These are phyloP conservation scores for Oxycera nigricornis DNA, from an alignment of 2,888 invertebrate species.

Conservation along the genomic window DNA sequence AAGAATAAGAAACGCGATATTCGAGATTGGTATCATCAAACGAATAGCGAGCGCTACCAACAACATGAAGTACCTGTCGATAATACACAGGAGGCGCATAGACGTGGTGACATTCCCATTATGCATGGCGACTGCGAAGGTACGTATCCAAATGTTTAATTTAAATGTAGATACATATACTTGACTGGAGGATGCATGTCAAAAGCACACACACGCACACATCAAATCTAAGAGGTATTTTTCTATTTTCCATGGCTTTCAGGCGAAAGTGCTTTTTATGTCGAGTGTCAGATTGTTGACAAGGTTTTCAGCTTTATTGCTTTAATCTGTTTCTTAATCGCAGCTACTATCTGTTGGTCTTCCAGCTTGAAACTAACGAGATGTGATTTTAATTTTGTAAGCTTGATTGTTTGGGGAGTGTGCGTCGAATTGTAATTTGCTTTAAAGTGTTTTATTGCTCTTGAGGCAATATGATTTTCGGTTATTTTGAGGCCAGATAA, in stretches of 20 bases:
- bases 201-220: neutral
- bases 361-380: slow-evolving; percentile 15
- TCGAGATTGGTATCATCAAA: slow-evolving; percentile 56
- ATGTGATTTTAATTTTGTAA: slow-evolving; percentile 22
- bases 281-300: slow-evolving; percentile 30
- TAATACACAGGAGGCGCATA: slow-evolving; percentile 60
- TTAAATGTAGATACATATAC: neutral
- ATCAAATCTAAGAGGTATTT: neutral
- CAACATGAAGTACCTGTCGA: slow-evolving; percentile 58
- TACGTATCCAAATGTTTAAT: slow-evolving; percentile 51
- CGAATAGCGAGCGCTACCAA: slow-evolving; percentile 54
- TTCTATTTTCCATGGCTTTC: neutral
- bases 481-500: slow-evolving; percentile 12
- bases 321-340: slow-evolving; percentile 37
- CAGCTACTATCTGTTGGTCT: neutral
- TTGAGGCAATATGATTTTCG: neutral
- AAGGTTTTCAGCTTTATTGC: slow-evolving; percentile 26
- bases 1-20: slow-evolving; percentile 62
- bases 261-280: neutral
- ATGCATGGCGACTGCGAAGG: slow-evolving; percentile 68
- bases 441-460: slow-evolving; percentile 16
- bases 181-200: too few relatives aligned
- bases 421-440: slow-evolving; percentile 19
- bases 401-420: slow-evolving; percentile 11
- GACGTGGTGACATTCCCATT: slow-evolving; percentile 73